Conservation (phyloP, 2,888 invertebrate species). For the Euphydryas editha region DNA sequence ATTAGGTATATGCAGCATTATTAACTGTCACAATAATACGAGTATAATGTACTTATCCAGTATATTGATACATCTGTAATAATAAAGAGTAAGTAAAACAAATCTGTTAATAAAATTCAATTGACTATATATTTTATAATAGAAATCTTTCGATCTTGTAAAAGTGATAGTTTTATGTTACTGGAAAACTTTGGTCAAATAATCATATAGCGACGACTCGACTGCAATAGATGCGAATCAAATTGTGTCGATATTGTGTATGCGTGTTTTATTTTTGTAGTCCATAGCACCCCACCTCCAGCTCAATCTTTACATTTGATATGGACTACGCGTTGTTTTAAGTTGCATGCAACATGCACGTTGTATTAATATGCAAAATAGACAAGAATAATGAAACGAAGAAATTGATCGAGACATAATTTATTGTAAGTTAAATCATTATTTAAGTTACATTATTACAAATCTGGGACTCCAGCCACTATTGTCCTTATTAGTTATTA, state of each 20-base stretch:
- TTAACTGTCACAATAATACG: not conserved
- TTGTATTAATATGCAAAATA: not conserved
- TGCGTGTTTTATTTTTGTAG: conserved; percentile 58
- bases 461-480: not conserved
- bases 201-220: conserved; percentile 38
- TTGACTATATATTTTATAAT: no score
- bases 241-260: conserved; percentile 60
- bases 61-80: no score
- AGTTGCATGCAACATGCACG: not conserved
- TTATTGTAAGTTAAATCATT: not conserved
- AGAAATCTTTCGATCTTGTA: not conserved
- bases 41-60: no score
- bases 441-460: no score
- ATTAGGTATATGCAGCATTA: conserved; percentile 27
- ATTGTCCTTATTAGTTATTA: not conserved
- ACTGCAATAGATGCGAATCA: conserved; percentile 65
- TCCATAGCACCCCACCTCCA: conserved; percentile 56
- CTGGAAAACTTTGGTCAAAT: conserved; percentile 28
- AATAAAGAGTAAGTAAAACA: no score
- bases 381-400: not conserved
- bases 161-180: conserved; percentile 10
- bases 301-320: conserved; percentile 68
- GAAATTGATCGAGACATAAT: not conserved
- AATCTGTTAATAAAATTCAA: no score
- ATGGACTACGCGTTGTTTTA: conserved; percentile 41